Evolutionary conservation across 2,113 vertebrate species (phyloP), one percentile per base, ranked within the genome.

Genomic region (Fulica atra): DNA sequence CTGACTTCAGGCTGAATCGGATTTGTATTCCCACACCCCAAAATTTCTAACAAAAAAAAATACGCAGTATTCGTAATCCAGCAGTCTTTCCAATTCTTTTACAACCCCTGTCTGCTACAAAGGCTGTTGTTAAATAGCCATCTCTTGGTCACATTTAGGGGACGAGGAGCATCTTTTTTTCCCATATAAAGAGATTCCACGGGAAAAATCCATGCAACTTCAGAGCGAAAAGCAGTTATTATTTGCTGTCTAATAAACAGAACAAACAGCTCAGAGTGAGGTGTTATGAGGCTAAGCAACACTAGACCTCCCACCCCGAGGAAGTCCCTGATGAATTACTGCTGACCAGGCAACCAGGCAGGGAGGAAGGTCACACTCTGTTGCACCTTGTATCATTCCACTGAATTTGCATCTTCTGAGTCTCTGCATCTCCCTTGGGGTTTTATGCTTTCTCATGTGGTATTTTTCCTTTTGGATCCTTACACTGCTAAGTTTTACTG

Each of bases 281-380:
- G 11, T 38, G 11, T 56, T 77, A 20, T 2, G 35, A 81, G 13
- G 29, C 28, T 54, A 57, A 83, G 20, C 33, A 50, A 44, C 40
- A 28, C 28, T 18, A 81, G 24, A 19, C 26, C 42, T 77, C 69
- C 50, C 60, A 73, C 23, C 11, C 18, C 0, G 0, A 5, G 0
- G 3, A 56, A 88, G 14, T 4, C 3, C 6, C 29, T 0, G 1
- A 0, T 25, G 64, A 84, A 91, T 25, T 3, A 1, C 13, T 65
- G 68, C 33, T 70, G 59, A 53, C 14, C 59, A 83, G 48, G 9
- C 61, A 48, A 33, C 16, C 54, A 81, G 31, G 19, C 31, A 53
- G 40, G 42, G 38, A 72, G 42, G 24, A 71, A 12, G 25, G 31
- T 50, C 72, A 78, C 25, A 11, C 11, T 68, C 53, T n/a, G 17